Base-by-base conservation (phyloP, 2,113 vertebrate species). In the Poicephalus meyeri region DNA sequence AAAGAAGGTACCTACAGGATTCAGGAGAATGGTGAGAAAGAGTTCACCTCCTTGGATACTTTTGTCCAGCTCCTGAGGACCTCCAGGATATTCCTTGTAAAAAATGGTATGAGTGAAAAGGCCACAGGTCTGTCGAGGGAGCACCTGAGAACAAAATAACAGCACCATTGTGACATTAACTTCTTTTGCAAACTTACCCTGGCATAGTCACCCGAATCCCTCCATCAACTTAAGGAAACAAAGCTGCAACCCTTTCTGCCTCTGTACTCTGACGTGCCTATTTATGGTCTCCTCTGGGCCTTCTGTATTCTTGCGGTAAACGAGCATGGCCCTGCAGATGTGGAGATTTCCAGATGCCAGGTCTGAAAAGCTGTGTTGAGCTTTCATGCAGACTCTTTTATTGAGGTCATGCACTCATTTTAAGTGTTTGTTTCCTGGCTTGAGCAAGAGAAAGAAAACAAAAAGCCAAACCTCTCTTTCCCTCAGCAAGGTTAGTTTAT, bases 71-170 rank as follows among this genome's bases (percentile, higher is more conserved):
- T 99, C 99, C 89, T 99, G 99, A 61, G 99, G 99, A 41, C 99
- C 99, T 16, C 99, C 99, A 25, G 99, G 99, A 80, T 99, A 99
- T 77, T 99, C 99, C 97, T 99, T 99, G 97, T 99, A 99, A 98
- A 99, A 99, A 98, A 99, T 99, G 72, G 99, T 99, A 94, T 99
- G 99, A 53, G 99, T 99, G 97, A 99, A 99, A 95, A 99, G 97
- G 82, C 99, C 99, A 92, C 99, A 99, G 33, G 99, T 99, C 98
- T 99, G 99, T 55, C 99, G 99, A 92, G 99, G 99, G 89, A 99
- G 99, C 85, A 99, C 99, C 99, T 99, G 95, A 53, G 26, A 85
- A 89, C 66, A 88, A 80, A 95, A 16, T 6, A 83, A 84, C 60
- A 88, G 44, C 0, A 5, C 9, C 3, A 17, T 50, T 44, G 19